Base-by-base conservation (phyloP, 1,140 invertebrate species). In the Drosophila insularis region DNA sequence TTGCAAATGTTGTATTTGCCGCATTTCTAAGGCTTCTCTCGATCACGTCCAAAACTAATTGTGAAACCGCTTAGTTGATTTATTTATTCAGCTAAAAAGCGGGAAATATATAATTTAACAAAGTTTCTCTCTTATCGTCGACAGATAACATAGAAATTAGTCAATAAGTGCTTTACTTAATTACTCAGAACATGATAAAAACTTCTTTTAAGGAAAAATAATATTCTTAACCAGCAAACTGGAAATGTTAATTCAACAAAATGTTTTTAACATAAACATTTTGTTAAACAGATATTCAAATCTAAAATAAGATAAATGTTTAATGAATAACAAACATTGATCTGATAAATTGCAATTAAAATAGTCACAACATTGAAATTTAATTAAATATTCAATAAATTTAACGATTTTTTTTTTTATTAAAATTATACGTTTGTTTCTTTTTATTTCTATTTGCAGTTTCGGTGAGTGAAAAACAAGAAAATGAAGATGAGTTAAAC, bases 401-500 rank as follows among this genome's bases (percentile, higher is more conserved):
- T 32, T 58, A 6, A 10, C 19, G 59, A 62, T 31, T 17, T 27
- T 46, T 10, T 10, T 35, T 19, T 14, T 14, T 68, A 63, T 59
- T 74, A 65, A 68, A 37, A 2, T 4, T 7, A 10, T 63, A n/a
- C n/a, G n/a, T n/a, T n/a, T n/a, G n/a, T 21, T 66, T 53, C 72
- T 21, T 63, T 27, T 27, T 27, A 19, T 63, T 80, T 85, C 23
- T 85, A 46, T 66, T 85, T 86, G 62, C 78, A 81, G 81, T 80
- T 85, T 85, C 76, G 81, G 78, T 85, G 68, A 86, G 81, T 85
- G 61, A 62, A 21, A 1, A 50, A 71, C 3, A 37, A 13, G 10
- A 11, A 37, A 0, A 37, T 1, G 1, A 13, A 4, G 3, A n/a
- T 4, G 11, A 37, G 13, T 37, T 13, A 11, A 17, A 11, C 8